Base-by-base conservation (phyloP, 1,140 invertebrate genomes). In the Pogonognathellus flavescens region DNA sequence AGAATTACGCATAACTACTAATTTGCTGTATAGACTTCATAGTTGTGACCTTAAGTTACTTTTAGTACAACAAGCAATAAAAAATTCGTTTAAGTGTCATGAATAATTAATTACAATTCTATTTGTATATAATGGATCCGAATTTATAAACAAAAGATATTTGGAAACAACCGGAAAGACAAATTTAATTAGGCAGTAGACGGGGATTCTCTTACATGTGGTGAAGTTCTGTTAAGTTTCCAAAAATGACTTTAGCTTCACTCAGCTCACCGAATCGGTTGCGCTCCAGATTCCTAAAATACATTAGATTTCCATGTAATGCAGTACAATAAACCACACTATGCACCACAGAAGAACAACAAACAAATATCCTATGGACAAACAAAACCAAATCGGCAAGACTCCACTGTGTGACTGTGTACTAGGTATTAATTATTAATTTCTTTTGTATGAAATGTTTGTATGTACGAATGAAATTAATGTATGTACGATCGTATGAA, bases 201-300 rank as follows among this genome's bases (percentile, higher is more conserved):
- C n/a, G n/a, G 31, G 31, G 31, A 3, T 41, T 41, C 6, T 66
- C 91, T 91, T 89, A 92, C 92, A 92, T 92, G 84, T 92, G 90
- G 82, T 91, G 87, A 31, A 92, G 89, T 83, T 89, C 90, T 49
- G 87, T 90, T 22, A 92, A 89, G 62, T 91, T 90, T 70, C 89
- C 87, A 9, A 92, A 90, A 6, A 92, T 89, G 22, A 80, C 55
- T 31, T 82, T 80, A 2, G 89, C 89, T 84, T 90, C 89, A 87
- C 91, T 90, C 81, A 92, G 87, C 25, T 89, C 90, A 85, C 89
- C 89, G 66, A 92, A 92, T 84, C 89, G 90, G 89, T 92, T 92
- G 25, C 89, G 89, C 86, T 90, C 91, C 89, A 91, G 90, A 90
- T 89, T 90, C 86, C 89, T 91, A 50, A n/a, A 70, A 41, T 70